Base-by-base conservation (phyloP, 2,888 invertebrate species). In the Eupithecia vulgata region DNA sequence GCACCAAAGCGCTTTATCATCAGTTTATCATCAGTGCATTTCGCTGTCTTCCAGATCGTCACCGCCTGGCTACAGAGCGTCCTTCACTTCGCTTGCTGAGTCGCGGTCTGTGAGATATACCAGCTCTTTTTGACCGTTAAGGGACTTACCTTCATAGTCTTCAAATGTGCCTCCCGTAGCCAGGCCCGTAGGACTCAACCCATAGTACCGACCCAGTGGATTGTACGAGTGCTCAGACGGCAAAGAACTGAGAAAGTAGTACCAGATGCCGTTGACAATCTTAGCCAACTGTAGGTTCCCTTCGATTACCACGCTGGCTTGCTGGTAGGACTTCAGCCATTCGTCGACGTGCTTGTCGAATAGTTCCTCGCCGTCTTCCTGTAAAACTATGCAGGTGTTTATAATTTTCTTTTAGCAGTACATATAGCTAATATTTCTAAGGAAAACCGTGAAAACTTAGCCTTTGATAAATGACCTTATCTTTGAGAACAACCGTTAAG, bases 131-230 rank as follows among this genome's bases (percentile, higher is more conserved):
- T 30, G 30, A 30, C 59, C 13, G 30, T 59, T 6, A 59, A 5
- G 1, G 13, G 12, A 21, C 40, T 34, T 85, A 94, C 95, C 95
- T 89, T 94, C 94, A 78, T 95, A 95, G 78, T 94, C 94, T 15
- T 93, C 91, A 68, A 91, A 91, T 12, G 89, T 87, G 30, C 91
- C 92, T n/a, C 95, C 95, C 72, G 95, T 91, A 0, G 95, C 95
- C 15, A 96, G 82, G 0, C 96, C 95, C 0, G 95, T 94, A 0
- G 96, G 96, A 81, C 95, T 95, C 8, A 95, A 87, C 0, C 96
- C 96, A 70, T 85, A 95, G 82, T 89, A 96, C 0, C 88, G 84
- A 30, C 88, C 91, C 0, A 89, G 86, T 0, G 89, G 88, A 67
- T 95, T 95, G 79, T 94, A 88, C 0, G 95, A 92, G 12, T 89